These are phyloP conservation scores for Sardina pilchardus DNA, from an alignment of 2,113 vertebrate genomes.

Conservation along the genomic window DNA sequence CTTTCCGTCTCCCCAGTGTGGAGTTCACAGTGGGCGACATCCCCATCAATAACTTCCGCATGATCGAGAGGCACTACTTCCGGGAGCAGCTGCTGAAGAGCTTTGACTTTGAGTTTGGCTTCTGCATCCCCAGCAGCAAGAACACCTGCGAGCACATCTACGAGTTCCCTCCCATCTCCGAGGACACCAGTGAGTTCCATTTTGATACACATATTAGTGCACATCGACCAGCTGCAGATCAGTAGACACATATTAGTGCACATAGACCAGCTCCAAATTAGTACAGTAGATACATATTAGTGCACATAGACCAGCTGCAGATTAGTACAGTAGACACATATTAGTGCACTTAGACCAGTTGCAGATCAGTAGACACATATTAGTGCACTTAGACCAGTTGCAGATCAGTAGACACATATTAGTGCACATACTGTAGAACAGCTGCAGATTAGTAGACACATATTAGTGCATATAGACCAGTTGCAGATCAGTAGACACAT, in stretches of 20 bases:
- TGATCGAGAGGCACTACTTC: conserved; percentile 98
- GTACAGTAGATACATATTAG: background rate
- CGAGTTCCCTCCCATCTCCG: conserved; percentile 91
- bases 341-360: background rate
- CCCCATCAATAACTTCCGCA: conserved; percentile 94
- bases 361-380: background rate
- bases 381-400: background rate
- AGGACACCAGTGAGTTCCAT: conserved; percentile 82
- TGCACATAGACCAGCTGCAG: background rate
- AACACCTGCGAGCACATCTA: conserved; percentile 98
- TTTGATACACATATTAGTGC: background rate
- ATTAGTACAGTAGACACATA: background rate
- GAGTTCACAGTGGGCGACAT: conserved; percentile 95
- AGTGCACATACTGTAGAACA: background rate
- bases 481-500: background rate
- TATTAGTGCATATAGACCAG: background rate
- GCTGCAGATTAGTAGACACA: background rate
- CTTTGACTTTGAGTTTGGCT: conserved; percentile 97
- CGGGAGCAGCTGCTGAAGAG: conserved; percentile 92
- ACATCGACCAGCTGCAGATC: too few relatives aligned
- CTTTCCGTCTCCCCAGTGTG: conserved; percentile 73
- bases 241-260: background rate
- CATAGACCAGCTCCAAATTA: background rate
- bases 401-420: background rate
- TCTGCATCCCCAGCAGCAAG: conserved; percentile 98